These are phyloP conservation scores for Urocolius indicus DNA, from an alignment of 2,113 vertebrate species.

Conservation along the genomic window DNA sequence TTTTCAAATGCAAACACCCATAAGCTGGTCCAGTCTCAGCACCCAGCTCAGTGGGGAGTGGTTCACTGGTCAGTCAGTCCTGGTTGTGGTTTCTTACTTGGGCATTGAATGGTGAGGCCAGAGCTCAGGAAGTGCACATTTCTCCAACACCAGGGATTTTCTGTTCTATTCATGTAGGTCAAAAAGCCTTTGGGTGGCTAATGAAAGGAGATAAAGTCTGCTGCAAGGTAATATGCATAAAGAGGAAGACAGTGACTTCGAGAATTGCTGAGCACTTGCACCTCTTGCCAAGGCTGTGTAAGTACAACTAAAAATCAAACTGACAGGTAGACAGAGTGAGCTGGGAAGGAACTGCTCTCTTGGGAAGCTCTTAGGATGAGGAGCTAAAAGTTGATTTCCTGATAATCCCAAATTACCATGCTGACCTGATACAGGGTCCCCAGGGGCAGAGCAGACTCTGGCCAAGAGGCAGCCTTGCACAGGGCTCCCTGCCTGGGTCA, in stretches of 20 bases:
- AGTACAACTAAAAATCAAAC: constrained; percentile 43
- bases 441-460: background rate
- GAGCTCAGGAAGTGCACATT: background rate
- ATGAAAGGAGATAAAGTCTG: background rate
- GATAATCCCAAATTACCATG: background rate
- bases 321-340: background rate
- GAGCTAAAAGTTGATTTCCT: constrained; percentile 11
- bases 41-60: background rate
- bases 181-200: background rate
- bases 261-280: background rate
- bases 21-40: background rate
- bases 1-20: background rate
- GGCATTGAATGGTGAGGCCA: background rate
- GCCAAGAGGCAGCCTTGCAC: background rate
- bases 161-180: background rate
- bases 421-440: background rate
- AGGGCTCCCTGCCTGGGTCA: background rate
- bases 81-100: background rate
- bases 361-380: background rate
- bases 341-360: background rate
- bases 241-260: background rate
- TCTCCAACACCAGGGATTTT: background rate
- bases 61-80: background rate
- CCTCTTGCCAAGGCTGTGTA: background rate
- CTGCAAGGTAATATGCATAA: background rate